These are phyloP conservation scores for Zootermopsis nevadensis DNA, from an alignment of 2,888 invertebrate genomes.

Conservation along the genomic window DNA sequence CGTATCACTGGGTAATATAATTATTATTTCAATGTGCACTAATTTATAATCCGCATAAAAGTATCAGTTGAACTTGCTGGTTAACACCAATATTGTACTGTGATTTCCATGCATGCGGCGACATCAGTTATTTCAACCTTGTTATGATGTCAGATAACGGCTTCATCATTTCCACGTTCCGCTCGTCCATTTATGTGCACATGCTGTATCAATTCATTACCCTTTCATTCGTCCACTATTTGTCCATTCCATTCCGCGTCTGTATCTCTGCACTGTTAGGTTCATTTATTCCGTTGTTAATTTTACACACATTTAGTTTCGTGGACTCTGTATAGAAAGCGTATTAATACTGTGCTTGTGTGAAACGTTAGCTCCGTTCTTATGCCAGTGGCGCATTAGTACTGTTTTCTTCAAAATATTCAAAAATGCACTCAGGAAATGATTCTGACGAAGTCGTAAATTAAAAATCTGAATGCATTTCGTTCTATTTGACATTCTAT, in stretches of 20 bases:
- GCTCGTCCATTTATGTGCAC: conserved; percentile 8
- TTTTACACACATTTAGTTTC: neutral
- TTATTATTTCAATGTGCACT: no score
- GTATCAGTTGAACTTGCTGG: no score
- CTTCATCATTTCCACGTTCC: neutral
- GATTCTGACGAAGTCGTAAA: neutral
- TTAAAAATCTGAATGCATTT: neutral
- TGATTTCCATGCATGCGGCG: neutral
- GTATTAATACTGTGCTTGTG: neutral
- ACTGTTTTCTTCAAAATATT: neutral
- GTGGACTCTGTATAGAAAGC: neutral
- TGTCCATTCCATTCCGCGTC: neutral
- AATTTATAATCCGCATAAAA: no score
- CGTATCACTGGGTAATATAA: no score
- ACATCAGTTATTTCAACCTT: neutral
- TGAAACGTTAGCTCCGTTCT: neutral
- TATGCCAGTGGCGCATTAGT: neutral
- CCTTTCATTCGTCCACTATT: neutral
- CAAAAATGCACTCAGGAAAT: neutral
- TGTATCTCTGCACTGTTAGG: neutral
- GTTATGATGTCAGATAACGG: conserved; percentile 8
- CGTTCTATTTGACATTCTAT: neutral
- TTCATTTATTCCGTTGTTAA: conserved; percentile 26
- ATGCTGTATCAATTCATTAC: conserved; percentile 8
- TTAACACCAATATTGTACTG: neutral